These are phyloP conservation scores for Biston stratarius DNA, from an alignment of 2,888 invertebrate genomes.

Conservation along the genomic window DNA sequence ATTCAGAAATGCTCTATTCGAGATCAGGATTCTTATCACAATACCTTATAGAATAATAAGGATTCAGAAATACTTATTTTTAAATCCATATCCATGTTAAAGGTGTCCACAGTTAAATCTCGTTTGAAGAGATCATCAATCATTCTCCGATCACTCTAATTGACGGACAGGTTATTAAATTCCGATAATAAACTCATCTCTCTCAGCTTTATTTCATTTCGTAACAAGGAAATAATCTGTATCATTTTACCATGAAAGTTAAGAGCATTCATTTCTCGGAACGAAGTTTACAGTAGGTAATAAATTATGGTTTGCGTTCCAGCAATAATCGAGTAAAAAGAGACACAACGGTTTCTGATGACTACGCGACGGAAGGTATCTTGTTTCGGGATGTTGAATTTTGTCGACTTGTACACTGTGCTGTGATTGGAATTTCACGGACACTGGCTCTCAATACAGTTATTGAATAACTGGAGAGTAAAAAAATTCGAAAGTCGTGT, in stretches of 20 bases:
- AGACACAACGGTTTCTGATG: slow-evolving; percentile 49
- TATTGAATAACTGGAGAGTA: too few relatives aligned
- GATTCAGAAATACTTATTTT: not conserved
- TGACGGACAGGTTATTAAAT: slow-evolving; percentile 29
- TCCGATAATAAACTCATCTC: slow-evolving; percentile 26
- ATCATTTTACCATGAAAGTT: slow-evolving; percentile 34
- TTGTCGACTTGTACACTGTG: slow-evolving; percentile 14
- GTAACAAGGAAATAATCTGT: slow-evolving; percentile 36
- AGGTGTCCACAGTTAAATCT: slow-evolving; percentile 3
- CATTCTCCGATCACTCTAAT: slow-evolving; percentile 20
- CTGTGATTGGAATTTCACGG: not conserved
- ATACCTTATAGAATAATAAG: not conserved
- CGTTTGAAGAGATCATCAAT: slow-evolving; percentile 23
- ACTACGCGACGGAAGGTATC: slow-evolving; percentile 29
- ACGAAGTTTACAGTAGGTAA: slow-evolving; percentile 31
- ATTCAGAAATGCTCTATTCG: too few relatives aligned
- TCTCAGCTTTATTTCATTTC: slow-evolving; percentile 22
- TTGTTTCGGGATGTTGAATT: slow-evolving; percentile 44
- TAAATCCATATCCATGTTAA: slow-evolving; percentile 8
- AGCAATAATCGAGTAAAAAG: slow-evolving; percentile 50
- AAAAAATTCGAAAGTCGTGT: too few relatives aligned
- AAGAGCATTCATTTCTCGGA: slow-evolving; percentile 34
- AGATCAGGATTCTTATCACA: not conserved
- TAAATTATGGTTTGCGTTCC: slow-evolving; percentile 42
- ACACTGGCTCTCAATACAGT: too few relatives aligned